Percentiles rank a stretch among this genome's conserved stretches.
These are phyloP conservation scores for Microhierax caerulescens DNA, from an alignment of 2,797 vertebrate genomes.

Conservation along the genomic window DNA sequence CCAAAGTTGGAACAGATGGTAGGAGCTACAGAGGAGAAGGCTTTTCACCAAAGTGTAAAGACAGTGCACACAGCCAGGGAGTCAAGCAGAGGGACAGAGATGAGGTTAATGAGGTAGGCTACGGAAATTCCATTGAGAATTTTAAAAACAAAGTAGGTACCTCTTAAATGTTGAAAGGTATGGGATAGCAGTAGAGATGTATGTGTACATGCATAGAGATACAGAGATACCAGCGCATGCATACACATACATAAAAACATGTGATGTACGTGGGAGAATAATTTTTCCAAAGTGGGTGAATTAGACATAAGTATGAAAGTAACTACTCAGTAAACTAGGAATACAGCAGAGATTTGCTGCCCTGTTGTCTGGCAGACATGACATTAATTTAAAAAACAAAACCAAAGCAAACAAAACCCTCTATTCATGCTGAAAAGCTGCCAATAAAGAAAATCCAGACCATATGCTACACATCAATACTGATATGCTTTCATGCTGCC, in stretches of 20 bases:
- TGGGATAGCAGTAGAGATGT: not conserved
- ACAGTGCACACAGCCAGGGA: not conserved
- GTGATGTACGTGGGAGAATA: not conserved
- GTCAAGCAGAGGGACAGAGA: not conserved
- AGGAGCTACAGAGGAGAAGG: not conserved
- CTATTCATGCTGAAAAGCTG: not conserved
- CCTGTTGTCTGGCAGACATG: not conserved
- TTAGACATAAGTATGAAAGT: not conserved
- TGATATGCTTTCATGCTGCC: conserved; percentile 4
- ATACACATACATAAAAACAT: not conserved
- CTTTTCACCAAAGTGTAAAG: not conserved
- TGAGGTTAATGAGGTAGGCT: not conserved
- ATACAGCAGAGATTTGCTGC: not conserved
- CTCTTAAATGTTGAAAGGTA: not conserved
- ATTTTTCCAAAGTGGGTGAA: not conserved
- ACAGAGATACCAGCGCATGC: not conserved
- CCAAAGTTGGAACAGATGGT: not conserved
- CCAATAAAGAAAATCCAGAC: conserved; percentile 15
- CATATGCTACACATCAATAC: conserved; percentile 32
- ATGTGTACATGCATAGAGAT: not conserved
- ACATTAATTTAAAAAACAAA: conserved; percentile 8
- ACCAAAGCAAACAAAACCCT: not conserved
- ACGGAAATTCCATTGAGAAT: not conserved
- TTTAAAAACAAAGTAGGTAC: not conserved
- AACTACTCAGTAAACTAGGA: not conserved